Percentiles rank a stretch among this genome's conserved stretches.
These are phyloP conservation scores for Aspidiotus rigidus DNA, from an alignment of 2,888 invertebrate genomes.

Conservation along the genomic window DNA sequence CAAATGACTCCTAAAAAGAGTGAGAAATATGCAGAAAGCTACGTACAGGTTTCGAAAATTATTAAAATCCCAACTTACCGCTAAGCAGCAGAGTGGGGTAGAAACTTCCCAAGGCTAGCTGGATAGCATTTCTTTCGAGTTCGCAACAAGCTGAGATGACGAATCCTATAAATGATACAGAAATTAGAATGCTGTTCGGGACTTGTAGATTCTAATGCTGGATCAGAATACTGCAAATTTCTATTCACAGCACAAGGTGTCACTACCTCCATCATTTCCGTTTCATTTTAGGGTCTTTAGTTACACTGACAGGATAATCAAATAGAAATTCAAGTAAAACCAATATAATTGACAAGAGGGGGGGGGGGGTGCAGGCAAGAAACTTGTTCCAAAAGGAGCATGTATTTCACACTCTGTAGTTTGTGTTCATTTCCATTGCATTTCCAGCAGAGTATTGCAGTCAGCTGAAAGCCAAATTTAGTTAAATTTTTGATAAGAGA, in stretches of 20 bases:
- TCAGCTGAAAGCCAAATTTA: slow-evolving; percentile 3
- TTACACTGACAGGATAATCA: no score
- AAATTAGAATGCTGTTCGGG: no score
- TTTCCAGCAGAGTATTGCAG: background rate
- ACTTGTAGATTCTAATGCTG: no score
- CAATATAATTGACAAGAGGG: no score
- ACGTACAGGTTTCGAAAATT: background rate
- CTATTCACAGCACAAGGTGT: no score
- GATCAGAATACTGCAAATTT: no score
- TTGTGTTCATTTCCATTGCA: no score
- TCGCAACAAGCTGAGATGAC: slow-evolving; percentile 88
- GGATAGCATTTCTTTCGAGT: slow-evolving; percentile 84
- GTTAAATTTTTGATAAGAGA: background rate
- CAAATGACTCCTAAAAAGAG: slow-evolving; percentile 71
- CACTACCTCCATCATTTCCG: background rate
- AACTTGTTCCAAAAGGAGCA: no score
- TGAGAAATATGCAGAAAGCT: no score
- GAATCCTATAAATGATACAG: slow-evolving; percentile 49
- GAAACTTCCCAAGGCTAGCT: slow-evolving; percentile 84
- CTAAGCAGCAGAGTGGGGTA: slow-evolving; percentile 86
- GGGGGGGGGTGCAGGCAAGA: no score
- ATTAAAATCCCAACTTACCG: slow-evolving; percentile 45
- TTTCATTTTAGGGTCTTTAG: background rate
- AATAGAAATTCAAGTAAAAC: no score
- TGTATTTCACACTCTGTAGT: no score